phyloP scores from a whole-genome alignment of 1,140 invertebrate genomes.

The Papilio aristodemus region DNA sequence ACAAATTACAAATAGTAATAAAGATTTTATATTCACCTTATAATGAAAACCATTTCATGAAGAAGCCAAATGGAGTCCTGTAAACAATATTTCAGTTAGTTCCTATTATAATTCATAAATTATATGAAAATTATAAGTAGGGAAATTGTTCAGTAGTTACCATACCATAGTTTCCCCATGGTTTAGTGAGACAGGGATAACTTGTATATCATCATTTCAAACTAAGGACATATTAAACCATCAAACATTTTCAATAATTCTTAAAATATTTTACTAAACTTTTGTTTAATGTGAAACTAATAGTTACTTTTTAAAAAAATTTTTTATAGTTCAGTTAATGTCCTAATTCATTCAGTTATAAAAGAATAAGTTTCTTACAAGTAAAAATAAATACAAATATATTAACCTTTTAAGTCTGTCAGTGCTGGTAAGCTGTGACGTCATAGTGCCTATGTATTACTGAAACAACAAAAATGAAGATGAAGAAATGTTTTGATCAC shows the following conservation, averaged over 20 bases:
- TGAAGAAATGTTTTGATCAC: not conserved
- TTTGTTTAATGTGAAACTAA: no score
- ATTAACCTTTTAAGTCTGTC: not conserved
- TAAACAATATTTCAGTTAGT: not conserved
- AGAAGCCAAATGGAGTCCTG: not conserved
- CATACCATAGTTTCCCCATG: constrained; percentile 75
- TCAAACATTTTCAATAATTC: no score
- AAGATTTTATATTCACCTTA: constrained; percentile 10
- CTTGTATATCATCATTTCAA: constrained; percentile 66
- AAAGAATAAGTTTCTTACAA: no score
- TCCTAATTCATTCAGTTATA: no score
- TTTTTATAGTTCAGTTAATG: no score
- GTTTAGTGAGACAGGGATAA: constrained; percentile 77
- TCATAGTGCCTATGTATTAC: not conserved
- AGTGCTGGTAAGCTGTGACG: no score
- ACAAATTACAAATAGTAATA: no score
- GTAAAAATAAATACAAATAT: no score
- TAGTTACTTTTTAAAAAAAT: no score
- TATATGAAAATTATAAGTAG: not conserved
- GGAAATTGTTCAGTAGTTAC: constrained; percentile 58
- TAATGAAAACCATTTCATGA: not conserved
- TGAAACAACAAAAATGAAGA: constrained; percentile 24
- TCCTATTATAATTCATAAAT: not conserved
- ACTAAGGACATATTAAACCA: no score
- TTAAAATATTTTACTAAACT: no score